Base-by-base conservation (phyloP, 2,113 vertebrate genomes). In the Rutilus rutilus region DNA sequence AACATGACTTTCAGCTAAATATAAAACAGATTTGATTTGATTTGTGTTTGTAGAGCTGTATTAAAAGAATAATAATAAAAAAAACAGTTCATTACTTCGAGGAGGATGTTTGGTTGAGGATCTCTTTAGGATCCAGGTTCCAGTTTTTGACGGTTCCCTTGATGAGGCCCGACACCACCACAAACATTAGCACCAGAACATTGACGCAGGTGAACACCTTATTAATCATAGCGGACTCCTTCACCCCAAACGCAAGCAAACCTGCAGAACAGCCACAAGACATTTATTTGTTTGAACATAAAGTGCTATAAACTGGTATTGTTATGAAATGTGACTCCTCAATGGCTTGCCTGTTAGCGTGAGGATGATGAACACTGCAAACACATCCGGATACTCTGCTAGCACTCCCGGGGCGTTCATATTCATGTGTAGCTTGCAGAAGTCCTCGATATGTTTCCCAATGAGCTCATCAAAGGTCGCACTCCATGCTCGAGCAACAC, bases 201-300 rank as follows among this genome's bases (percentile, higher is more conserved):
- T 99, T 99, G 91, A 99, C 84, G 85, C 97, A 97, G 54, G 98
- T 99, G 91, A 99, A 99, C 15, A 99, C 85, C 92, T 99, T 99
- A 89, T 97, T 98, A 45, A 99, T 96, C 92, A 98, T 83, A 17
- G 97, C 98, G 0, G 98, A 99, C 90, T 99, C 98, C 89, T 99
- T 99, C 90, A 99, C 98, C 0, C 98, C 98, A 71, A 98, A 95
- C 1, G 94, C 96, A 73, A 99, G 93, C 85, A 99, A 93, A 1
- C 95, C 98, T 98, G 85, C 21, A 75, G 45, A 69, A 78, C 14
- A 86, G 1, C 1, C 30, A 59, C 17, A 5, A 73, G 12, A 62
- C 2, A 30, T 25, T 64, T n/a, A 60, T 15, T 21, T 33, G 15
- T 19, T 33, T 73, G 39, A 82, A 33, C 17, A 54, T 10, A 33